These are phyloP conservation scores for Drosophila monieri DNA, from an alignment of 2,888 invertebrate genomes.

Conservation along the genomic window DNA sequence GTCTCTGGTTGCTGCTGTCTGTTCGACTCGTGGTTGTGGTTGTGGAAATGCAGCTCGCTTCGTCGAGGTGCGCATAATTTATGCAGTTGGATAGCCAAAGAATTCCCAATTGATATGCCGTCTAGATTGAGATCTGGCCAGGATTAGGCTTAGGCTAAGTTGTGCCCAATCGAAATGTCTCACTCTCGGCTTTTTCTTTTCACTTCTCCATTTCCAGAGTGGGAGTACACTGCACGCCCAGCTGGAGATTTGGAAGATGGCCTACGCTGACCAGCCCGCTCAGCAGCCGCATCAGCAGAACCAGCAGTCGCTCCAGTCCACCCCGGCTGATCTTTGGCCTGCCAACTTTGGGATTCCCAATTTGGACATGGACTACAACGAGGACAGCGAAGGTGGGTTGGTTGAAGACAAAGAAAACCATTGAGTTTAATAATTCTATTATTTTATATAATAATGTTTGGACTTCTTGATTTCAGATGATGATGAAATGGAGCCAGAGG, in stretches of 20 bases:
- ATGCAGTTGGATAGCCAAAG: constrained; percentile 65
- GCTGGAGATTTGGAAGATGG: constrained; percentile 95
- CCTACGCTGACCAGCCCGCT: constrained; percentile 85
- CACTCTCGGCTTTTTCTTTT: constrained; percentile 49
- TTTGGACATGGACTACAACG: constrained; percentile 69
- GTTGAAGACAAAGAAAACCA: not conserved
- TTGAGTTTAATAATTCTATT: not conserved
- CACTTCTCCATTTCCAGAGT: constrained; percentile 85
- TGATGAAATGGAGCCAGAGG: constrained; percentile 79
- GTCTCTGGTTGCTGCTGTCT: constrained; percentile 20
- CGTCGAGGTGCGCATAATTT: constrained; percentile 49
- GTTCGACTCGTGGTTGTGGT: constrained; percentile 14
- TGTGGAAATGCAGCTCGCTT: constrained; percentile 20
- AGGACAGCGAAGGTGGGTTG: constrained; percentile 80
- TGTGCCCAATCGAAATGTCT: constrained; percentile 33
- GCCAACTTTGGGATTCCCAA: constrained; percentile 63
- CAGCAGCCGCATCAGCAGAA: constrained; percentile 40
- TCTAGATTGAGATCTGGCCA: constrained; percentile 73
- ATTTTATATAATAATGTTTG: not conserved
- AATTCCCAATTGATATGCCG: constrained; percentile 72
- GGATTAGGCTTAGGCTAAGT: constrained; percentile 58
- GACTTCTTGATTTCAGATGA: constrained; percentile 82
- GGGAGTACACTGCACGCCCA: constrained; percentile 94
- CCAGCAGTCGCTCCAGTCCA: constrained; percentile 20
- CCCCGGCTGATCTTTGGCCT: constrained; percentile 59